Evolutionary conservation across 2,888 invertebrate species (phyloP).

Genomic region (Drosophila sordidula): DNA sequence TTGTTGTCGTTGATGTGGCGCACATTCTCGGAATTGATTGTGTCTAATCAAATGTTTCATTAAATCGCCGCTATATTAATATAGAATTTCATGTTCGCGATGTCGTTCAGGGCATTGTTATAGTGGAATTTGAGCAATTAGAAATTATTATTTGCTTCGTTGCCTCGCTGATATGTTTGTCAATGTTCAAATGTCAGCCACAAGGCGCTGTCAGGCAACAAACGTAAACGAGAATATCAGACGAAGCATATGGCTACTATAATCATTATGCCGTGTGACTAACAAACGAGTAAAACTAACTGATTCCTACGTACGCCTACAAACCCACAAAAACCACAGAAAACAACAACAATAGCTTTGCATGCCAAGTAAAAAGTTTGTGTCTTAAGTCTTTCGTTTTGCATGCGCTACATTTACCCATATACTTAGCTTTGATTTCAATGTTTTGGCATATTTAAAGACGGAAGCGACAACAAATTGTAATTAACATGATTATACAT

Average conservation of each 20-base stretch:
- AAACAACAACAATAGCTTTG: constrained; percentile 20
- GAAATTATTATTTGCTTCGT: constrained; percentile 74
- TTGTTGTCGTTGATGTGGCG: constrained; percentile 27
- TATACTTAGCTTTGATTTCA: constrained; percentile 28
- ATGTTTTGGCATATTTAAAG: constrained; percentile 41
- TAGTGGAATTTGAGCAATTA: constrained; percentile 76
- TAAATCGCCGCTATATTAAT: constrained; percentile 55
- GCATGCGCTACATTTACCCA: constrained; percentile 38
- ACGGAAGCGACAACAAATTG: constrained; percentile 51
- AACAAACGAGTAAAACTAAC: constrained; percentile 8
- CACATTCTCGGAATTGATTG: constrained; percentile 74
- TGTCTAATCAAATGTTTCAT: constrained; percentile 76
- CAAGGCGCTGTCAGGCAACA: constrained; percentile 8
- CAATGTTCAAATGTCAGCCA: constrained; percentile 32
- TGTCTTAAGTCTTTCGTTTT: constrained; percentile 57
- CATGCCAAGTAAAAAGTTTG: constrained; percentile 43
- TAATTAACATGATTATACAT: constrained; percentile 57
- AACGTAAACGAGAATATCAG: neutral
- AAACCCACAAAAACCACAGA: constrained; percentile 40
- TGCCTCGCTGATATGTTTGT: constrained; percentile 27
- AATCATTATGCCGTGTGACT: constrained; percentile 17
- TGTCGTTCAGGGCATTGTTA: constrained; percentile 20
- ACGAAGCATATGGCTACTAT: constrained; percentile 12
- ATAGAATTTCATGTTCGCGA: constrained; percentile 64
- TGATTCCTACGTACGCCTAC: constrained; percentile 38